Base-by-base conservation (phyloP, 2,888 invertebrate species). In the Lasioglossum vierecki region DNA sequence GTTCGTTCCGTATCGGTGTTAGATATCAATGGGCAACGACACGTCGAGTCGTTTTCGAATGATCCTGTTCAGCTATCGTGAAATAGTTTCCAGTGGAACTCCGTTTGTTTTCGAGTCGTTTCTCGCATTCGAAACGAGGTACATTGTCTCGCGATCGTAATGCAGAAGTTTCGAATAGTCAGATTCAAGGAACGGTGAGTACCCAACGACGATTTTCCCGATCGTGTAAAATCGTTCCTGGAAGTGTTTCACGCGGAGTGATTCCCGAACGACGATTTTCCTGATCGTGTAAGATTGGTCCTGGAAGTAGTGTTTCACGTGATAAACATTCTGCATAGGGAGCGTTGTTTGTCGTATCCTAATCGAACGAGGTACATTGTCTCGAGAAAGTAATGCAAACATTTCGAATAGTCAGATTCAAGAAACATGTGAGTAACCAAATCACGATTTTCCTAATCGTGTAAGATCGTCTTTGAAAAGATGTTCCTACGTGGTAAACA, bases 121-220 rank as follows among this genome's bases (percentile, higher is more conserved):
- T 22, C 4, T 30, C 2, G 30, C 30, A 15, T 41, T 70, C 70
- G n/a, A 72, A 1, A 1, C 6, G n/a, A 9, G 26, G 60, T 46
- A 30, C 35, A 30, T 68, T 41, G 15, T 66, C 44, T 46, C 22
- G 71, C 46, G 83, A 74, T 11, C 18, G 9, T 46, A 46, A 83
- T 83, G 83, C 72, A 57, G 57, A 83, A 79, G 26, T 84, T 84
- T 79, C 70, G 83, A 76, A 66, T 83, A 66, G 74, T 49, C 30
- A 79, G 66, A 15, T 74, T 79, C 13, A 83, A 68, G 13, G 57
- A 22, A 66, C 79, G 84, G 79, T 79, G 76, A 83, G 76, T 84
- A 63, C 13, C 26, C 0, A n/a, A n/a, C 18, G 39, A 57, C 18
- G 11, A 80, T 41, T 35, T 22, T 6, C 26, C n/a, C 22, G 49